These are phyloP conservation scores for Ormyrus thymus DNA, from an alignment of 2,888 invertebrate genomes.

Conservation along the genomic window DNA sequence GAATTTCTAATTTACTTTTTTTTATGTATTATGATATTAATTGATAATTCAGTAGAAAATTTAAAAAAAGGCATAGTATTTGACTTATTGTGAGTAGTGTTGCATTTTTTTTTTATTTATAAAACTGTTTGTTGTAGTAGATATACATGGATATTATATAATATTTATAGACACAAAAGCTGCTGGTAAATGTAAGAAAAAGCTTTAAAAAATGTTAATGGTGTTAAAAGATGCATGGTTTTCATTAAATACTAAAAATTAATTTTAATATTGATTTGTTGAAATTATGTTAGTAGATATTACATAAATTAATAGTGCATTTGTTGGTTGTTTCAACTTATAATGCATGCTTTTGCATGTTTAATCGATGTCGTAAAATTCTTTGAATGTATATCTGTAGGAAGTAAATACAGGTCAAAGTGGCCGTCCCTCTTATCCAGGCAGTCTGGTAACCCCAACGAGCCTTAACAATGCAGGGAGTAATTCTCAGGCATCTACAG, in stretches of 20 bases:
- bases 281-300: not conserved
- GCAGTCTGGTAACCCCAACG: slow-evolving; percentile 70
- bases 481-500: slow-evolving; percentile 70
- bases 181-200: slow-evolving; percentile 19
- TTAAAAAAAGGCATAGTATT: not conserved
- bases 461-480: slow-evolving; percentile 72
- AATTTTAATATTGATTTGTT: not conserved
- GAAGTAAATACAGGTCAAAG: slow-evolving; percentile 73
- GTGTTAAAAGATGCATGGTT: slow-evolving; percentile 26
- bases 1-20: slow-evolving; percentile 54
- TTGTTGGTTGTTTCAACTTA: slow-evolving; percentile 60
- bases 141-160: slow-evolving; percentile 4
- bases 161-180: slow-evolving; percentile 8
- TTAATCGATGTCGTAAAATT: slow-evolving; percentile 72
- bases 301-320: slow-evolving; percentile 17
- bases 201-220: not conserved
- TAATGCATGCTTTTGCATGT: slow-evolving; percentile 71
- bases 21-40: slow-evolving; percentile 11
- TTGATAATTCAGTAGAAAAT: not conserved
- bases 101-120: slow-evolving; percentile 16
- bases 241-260: not conserved
- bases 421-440: slow-evolving; percentile 72
- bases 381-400: slow-evolving; percentile 73
- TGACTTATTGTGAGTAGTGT: slow-evolving; percentile 1
- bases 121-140: slow-evolving; percentile 1